Conservation (phyloP, 2,797 vertebrate genomes). For the Otus scops region DNA sequence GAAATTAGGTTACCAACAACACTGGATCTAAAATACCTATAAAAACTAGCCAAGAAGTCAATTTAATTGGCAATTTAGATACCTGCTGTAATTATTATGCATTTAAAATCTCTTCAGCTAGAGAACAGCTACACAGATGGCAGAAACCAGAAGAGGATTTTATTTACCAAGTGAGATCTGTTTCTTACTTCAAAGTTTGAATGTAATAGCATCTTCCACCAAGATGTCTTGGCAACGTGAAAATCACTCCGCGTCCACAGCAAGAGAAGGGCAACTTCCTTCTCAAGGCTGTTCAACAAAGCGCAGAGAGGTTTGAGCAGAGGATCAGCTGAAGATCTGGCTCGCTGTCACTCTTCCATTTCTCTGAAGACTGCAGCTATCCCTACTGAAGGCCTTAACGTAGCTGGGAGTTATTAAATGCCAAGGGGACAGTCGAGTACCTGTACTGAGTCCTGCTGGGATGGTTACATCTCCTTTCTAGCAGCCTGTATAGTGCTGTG, state of each 20-base stretch:
- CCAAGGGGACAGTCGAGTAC: background rate
- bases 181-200: background rate
- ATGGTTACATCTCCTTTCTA: background rate
- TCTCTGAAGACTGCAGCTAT: background rate
- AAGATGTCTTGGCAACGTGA: background rate
- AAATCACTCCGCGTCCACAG: background rate
- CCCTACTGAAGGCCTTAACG: background rate
- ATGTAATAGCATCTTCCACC: background rate
- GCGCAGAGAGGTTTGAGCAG: background rate
- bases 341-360: background rate
- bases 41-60: slow-evolving; percentile 24
- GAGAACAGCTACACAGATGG: background rate
- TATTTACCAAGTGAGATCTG: background rate
- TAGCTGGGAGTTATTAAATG: background rate
- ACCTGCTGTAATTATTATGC: background rate
- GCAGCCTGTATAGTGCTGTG: too few species aligned
- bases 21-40: background rate
- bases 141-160: background rate
- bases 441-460: background rate
- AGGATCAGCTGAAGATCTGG: background rate
- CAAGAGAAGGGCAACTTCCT: background rate
- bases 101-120: background rate
- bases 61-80: slow-evolving; percentile 33
- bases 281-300: background rate
- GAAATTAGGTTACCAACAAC: slow-evolving; percentile 53